These are phyloP conservation scores for Falco peregrinus DNA, from an alignment of 2,797 vertebrate species.

Conservation along the genomic window DNA sequence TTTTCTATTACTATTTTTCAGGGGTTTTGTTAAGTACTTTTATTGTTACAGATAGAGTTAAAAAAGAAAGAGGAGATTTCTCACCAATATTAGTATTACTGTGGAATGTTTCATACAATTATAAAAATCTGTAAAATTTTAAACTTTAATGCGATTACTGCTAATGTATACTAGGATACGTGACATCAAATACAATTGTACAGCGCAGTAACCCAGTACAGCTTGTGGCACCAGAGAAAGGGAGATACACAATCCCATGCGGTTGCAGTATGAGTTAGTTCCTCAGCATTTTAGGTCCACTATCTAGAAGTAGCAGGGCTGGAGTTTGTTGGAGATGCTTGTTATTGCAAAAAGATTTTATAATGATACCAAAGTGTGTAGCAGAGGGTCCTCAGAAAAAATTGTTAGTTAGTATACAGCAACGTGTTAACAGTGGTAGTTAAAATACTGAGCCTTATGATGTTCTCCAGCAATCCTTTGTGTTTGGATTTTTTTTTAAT, in stretches of 20 bases:
- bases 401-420: not conserved
- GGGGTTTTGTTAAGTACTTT: not conserved
- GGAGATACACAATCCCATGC: fast-evolving
- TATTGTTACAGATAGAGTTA: not conserved
- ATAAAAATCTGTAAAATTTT: not conserved
- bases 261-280: not conserved
- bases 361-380: not conserved
- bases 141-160: not conserved
- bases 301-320: not conserved
- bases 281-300: not conserved
- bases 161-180: not conserved
- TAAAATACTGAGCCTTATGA: not conserved
- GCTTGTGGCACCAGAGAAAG: not conserved
- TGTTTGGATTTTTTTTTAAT: not conserved
- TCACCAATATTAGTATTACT: not conserved
- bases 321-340: not conserved
- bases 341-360: not conserved
- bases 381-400: not conserved
- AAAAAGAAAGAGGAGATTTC: not conserved
- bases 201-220: not conserved
- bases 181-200: not conserved
- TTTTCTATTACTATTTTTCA: not conserved
- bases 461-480: not conserved
- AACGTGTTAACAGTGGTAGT: not conserved
- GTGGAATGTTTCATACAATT: not conserved